A percentile compares a stretch with the other conserved stretches of the same genome.
Evolutionary conservation across 2,888 invertebrate genomes (phyloP).

Genomic region (Acanthococcus lagerstroemiae): DNA sequence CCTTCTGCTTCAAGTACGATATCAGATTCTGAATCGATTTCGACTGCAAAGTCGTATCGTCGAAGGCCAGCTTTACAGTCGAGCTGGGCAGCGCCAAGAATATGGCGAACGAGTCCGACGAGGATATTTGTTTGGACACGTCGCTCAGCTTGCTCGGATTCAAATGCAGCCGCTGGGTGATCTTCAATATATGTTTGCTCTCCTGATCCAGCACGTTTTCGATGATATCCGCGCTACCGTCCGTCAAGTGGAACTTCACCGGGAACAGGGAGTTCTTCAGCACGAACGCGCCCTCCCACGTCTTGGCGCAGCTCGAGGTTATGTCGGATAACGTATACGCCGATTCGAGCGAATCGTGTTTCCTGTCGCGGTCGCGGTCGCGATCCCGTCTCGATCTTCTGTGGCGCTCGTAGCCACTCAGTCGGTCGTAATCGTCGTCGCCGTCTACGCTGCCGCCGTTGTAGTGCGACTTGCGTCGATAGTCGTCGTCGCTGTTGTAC

Average conservation of each 20-base stretch:
- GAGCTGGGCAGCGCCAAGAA: conserved; percentile 84
- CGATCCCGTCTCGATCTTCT: neutral
- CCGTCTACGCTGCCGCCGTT: conserved; percentile 7
- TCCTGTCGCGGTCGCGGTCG: neutral
- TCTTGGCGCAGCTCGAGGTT: conserved; percentile 70
- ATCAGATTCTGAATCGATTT: conserved; percentile 87
- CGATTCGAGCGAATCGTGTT: neutral
- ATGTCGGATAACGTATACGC: conserved; percentile 69
- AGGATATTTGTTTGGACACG: conserved; percentile 82
- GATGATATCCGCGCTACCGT: conserved; percentile 87
- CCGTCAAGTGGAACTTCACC: conserved; percentile 85
- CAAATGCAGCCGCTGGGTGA: conserved; percentile 84
- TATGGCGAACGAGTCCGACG: conserved; percentile 85
- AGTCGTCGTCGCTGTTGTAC: conserved; percentile 17
- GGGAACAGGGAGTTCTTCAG: conserved; percentile 92
- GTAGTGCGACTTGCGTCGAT: conserved; percentile 10
- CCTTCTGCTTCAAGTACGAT: conserved; percentile 94
- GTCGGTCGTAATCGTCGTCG: conserved; percentile 13
- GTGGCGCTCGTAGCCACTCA: conserved; percentile 1
- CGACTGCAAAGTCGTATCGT: conserved; percentile 75
- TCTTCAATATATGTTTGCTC: conserved; percentile 82
- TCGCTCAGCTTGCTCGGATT: conserved; percentile 94
- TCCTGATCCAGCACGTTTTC: conserved; percentile 92
- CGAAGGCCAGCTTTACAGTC: conserved; percentile 57
- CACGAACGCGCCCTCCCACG: conserved; percentile 94